phyloP scores from a whole-genome alignment of 2,113 vertebrate genomes.

The Chlamydotis undulata region DNA sequence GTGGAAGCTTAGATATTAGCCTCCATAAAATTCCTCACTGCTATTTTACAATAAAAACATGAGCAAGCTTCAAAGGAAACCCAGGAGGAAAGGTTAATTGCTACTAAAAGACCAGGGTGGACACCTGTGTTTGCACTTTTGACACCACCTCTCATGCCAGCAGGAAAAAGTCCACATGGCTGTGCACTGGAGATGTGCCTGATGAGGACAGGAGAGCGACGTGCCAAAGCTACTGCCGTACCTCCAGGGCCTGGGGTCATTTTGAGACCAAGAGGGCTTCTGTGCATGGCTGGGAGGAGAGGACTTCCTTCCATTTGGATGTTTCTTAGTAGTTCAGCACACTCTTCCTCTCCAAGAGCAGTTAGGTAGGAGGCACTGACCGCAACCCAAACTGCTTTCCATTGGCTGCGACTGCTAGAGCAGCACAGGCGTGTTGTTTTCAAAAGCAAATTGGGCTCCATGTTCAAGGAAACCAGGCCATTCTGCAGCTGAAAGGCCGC shows the following conservation, averaged over 20 bases:
- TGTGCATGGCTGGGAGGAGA: neutral
- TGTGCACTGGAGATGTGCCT: constrained; percentile 33
- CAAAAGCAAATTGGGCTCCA: accelerated
- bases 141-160: constrained; percentile 75
- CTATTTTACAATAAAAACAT: constrained; percentile 83
- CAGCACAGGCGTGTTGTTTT: neutral
- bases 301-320: constrained; percentile 61
- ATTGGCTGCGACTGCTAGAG: neutral
- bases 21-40: constrained; percentile 77
- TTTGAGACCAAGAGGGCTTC: neutral
- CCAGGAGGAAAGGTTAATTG: constrained; percentile 88
- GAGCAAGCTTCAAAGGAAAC: constrained; percentile 83
- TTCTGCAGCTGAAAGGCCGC: neutral
- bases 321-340: constrained; percentile 17
- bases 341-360: constrained; percentile 60
- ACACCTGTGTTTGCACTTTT: constrained; percentile 75
- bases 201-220: neutral
- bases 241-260: constrained; percentile 11
- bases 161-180: constrained; percentile 80
- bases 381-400: neutral
- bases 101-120: constrained; percentile 83
- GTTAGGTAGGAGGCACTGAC: constrained; percentile 14
- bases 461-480: accelerated
- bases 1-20: constrained; percentile 83
- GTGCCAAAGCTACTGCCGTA: constrained; percentile 45